A percentile compares a stretch with the other conserved stretches of the same genome.
Evolutionary conservation across 2,888 invertebrate species (phyloP).

Genomic region (Epistrophe grossulariae): DNA sequence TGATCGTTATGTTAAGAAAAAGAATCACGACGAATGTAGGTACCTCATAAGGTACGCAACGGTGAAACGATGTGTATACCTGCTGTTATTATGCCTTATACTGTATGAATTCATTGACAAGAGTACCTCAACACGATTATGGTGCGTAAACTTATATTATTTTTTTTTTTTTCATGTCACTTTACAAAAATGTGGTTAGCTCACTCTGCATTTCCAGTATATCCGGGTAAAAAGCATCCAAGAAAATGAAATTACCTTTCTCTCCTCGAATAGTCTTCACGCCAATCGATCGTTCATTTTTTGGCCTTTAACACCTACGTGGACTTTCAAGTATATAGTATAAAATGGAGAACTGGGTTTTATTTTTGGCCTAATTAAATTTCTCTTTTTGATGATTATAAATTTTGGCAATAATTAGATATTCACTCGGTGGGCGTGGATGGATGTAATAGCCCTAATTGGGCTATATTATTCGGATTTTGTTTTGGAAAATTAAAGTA

Average conservation of each 20-base stretch:
- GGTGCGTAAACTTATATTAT: not conserved
- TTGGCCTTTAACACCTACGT: slow-evolving; percentile 49
- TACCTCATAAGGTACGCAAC: not conserved
- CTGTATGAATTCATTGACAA: slow-evolving; percentile 3
- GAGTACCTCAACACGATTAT: not conserved
- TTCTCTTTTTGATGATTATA: slow-evolving; percentile 37
- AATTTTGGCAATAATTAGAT: not conserved
- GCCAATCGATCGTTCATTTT: slow-evolving; percentile 24
- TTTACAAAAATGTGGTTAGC: slow-evolving; percentile 15
- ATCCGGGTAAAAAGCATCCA: slow-evolving; percentile 31
- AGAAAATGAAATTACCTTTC: slow-evolving; percentile 49
- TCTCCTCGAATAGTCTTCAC: slow-evolving; percentile 15
- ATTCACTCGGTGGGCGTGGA: not conserved
- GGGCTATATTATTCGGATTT: not conserved
- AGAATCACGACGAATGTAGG: not conserved
- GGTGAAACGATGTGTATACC: not conserved
- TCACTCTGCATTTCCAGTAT: slow-evolving; percentile 6
- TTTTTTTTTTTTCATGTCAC: not conserved
- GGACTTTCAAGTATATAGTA: slow-evolving; percentile 12
- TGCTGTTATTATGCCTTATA: not conserved
- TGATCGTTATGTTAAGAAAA: slow-evolving; percentile 11
- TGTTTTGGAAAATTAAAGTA: not conserved
- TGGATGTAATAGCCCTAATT: not conserved
- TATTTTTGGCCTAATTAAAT: slow-evolving; percentile 25
- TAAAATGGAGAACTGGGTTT: not conserved